A percentile compares a stretch with the other conserved stretches of the same genome.
These are phyloP conservation scores for Sphenodon punctatus DNA, from an alignment of 2,797 vertebrate species.

Conservation along the genomic window DNA sequence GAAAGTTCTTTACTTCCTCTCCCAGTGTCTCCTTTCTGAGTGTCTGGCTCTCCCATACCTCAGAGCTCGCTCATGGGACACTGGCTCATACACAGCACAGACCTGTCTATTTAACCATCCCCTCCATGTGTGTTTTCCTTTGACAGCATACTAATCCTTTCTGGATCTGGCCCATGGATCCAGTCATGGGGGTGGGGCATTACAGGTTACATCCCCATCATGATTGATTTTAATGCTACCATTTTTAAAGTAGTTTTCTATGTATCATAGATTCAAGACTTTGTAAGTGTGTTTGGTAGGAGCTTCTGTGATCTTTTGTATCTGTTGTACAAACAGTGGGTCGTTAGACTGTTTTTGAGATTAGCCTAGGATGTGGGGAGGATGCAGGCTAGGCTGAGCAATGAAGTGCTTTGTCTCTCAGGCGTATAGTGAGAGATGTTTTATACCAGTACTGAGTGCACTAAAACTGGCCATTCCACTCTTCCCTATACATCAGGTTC, in stretches of 20 bases:
- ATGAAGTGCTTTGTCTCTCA: neutral
- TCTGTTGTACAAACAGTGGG: neutral
- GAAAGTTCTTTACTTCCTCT: no score
- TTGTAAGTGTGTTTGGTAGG: neutral
- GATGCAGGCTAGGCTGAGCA: neutral
- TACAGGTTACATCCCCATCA: accelerated
- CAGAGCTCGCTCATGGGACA: no score
- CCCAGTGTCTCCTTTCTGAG: no score
- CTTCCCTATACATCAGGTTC: accelerated
- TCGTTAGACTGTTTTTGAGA: neutral
- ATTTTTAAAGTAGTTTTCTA: neutral
- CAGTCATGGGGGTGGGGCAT: no score
- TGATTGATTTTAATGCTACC: accelerated
- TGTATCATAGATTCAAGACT: neutral
- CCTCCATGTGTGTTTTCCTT: no score
- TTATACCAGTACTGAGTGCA: neutral
- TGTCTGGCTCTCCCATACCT: no score
- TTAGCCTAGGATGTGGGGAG: neutral
- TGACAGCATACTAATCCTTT: no score
- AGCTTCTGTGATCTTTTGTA: neutral
- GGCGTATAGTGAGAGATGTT: neutral
- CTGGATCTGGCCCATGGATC: no score
- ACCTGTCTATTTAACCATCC: no score
- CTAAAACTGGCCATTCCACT: neutral
- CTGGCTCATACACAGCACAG: no score